These are phyloP conservation scores for Sus cebifrons DNA, from an alignment of 2,797 vertebrate species.

Conservation along the genomic window DNA sequence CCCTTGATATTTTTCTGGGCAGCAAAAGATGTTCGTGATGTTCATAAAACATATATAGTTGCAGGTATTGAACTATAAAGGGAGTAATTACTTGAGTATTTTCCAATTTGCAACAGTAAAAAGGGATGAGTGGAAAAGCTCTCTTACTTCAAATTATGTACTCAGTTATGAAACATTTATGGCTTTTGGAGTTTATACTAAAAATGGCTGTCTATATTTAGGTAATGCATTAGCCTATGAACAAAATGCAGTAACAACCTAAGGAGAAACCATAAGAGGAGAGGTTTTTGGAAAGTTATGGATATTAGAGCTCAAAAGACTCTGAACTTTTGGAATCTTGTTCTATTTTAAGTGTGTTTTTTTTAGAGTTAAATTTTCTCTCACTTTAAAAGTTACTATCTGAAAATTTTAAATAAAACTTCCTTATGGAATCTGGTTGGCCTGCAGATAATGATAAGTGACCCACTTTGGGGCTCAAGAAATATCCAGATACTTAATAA, in stretches of 20 bases:
- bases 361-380: conserved; percentile 15
- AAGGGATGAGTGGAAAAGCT: conserved; percentile 80
- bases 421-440: background rate
- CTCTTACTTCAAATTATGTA: conserved; percentile 83
- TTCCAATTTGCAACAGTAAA: conserved; percentile 84
- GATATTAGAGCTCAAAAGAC: background rate
- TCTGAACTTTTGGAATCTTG: conserved; percentile 20
- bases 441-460: conserved; percentile 52
- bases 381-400: conserved; percentile 49
- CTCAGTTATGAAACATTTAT: conserved; percentile 88
- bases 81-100: conserved; percentile 85
- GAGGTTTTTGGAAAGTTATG: conserved; percentile 54
- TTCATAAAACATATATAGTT: conserved; percentile 83
- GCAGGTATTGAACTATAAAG: conserved; percentile 80
- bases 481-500: background rate
- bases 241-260: conserved; percentile 72
- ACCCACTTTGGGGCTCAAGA: background rate
- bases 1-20: conserved; percentile 53
- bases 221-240: conserved; percentile 81
- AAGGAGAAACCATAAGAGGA: conserved; percentile 55
- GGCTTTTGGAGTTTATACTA: conserved; percentile 85
- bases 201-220: conserved; percentile 86
- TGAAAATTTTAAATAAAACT: conserved; percentile 49
- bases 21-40: conserved; percentile 76
- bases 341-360: background rate